phyloP scores from a whole-genome alignment of 2,113 vertebrate genomes.

The Capreolus pygargus region DNA sequence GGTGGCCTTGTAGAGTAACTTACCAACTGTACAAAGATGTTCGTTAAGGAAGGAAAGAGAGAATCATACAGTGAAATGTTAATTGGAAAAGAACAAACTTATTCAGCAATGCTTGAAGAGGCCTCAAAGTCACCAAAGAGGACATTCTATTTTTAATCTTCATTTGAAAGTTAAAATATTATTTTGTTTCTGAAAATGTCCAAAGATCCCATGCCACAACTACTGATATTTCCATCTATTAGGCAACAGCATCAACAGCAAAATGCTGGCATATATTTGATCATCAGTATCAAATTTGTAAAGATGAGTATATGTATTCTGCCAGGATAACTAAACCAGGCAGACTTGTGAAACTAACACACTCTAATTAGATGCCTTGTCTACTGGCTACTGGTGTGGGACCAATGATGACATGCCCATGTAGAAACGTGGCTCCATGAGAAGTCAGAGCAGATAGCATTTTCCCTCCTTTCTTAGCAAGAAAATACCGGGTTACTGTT shows the following conservation, averaged over 20 bases:
- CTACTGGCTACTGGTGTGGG: background rate
- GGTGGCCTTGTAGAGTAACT: background rate
- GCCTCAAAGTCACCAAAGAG: background rate
- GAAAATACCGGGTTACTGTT: constrained; percentile 17
- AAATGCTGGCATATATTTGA: background rate
- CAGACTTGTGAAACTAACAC: background rate
- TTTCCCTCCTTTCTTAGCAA: background rate
- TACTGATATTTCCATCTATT: background rate
- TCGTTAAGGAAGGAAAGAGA: background rate
- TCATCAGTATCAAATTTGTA: background rate
- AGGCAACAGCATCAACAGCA: background rate
- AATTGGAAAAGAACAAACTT: background rate
- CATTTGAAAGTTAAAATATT: background rate
- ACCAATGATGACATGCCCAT: background rate
- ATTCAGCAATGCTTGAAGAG: background rate
- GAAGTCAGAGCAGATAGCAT: background rate
- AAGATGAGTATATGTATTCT: background rate
- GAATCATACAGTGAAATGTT: background rate
- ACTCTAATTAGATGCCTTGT: background rate
- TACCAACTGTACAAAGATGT: background rate
- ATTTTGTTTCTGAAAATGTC: background rate
- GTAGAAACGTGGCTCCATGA: background rate
- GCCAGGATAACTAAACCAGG: background rate
- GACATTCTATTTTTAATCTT: constrained; percentile 11
- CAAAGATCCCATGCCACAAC: background rate